These are phyloP conservation scores for Patiria miniata DNA, from an alignment of 35 echinoderm and acorn worm species.

Conservation along the genomic window DNA sequence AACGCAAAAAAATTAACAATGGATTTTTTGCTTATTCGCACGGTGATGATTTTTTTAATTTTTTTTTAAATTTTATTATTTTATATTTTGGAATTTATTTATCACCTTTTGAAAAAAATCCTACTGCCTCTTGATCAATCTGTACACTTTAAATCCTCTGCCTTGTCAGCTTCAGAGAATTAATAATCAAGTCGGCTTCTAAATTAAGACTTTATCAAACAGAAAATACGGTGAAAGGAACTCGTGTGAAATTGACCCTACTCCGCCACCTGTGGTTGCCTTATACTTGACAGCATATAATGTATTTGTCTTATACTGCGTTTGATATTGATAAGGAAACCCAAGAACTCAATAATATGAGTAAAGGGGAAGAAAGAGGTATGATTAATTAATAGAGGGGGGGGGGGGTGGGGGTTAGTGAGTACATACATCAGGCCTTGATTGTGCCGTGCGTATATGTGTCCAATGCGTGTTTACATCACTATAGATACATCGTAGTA, in stretches of 20 bases:
- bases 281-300: not conserved
- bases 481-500: not conserved
- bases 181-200: conserved; percentile 9
- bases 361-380: not conserved
- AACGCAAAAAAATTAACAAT: too few species aligned
- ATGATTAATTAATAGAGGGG: not conserved
- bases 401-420: not conserved
- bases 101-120: too few species aligned
- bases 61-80: too few species aligned
- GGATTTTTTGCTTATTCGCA: too few species aligned
- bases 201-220: not conserved
- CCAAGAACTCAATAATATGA: conserved; percentile 7
- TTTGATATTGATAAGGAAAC: conserved; percentile 2
- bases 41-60: too few species aligned
- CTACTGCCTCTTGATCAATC: not conserved
- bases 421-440: not conserved
- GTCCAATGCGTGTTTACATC: not conserved
- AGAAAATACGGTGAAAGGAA: not conserved
- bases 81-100: too few species aligned
- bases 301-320: conserved; percentile 9
- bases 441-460: not conserved
- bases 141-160: not conserved
- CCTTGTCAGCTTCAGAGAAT: conserved; percentile 7
- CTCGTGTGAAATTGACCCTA: not conserved
- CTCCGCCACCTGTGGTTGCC: not conserved